These are phyloP conservation scores for Luperina nickerlii DNA, from an alignment of 2,888 invertebrate species.

Conservation along the genomic window DNA sequence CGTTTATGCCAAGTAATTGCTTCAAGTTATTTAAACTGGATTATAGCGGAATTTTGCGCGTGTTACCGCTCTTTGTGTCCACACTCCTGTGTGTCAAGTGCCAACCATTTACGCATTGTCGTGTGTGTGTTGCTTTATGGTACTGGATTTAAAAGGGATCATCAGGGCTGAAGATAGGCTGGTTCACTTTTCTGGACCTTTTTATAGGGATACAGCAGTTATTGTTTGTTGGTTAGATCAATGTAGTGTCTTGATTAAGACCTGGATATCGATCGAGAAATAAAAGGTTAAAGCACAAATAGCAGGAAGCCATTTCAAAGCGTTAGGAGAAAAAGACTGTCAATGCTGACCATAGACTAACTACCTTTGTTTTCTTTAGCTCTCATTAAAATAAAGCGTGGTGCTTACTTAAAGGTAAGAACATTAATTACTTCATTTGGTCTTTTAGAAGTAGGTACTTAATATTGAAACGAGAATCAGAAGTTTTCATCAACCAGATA, in stretches of 20 bases:
- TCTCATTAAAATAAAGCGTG: not conserved
- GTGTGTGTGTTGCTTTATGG: slow-evolving; percentile 18
- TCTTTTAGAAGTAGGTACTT: not conserved
- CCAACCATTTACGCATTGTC: slow-evolving; percentile 30
- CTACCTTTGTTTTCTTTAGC: not conserved
- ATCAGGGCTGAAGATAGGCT: not conserved
- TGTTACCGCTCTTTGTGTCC: slow-evolving; percentile 43
- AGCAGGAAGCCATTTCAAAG: no score
- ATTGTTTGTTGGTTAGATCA: not conserved
- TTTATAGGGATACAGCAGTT: not conserved
- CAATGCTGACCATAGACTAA: not conserved
- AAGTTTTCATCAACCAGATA: not conserved
- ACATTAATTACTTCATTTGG: not conserved
- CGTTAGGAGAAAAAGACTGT: not conserved
- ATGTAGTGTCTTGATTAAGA: no score
- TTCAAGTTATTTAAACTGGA: slow-evolving; percentile 72
- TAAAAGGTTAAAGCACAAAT: no score
- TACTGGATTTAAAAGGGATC: not conserved
- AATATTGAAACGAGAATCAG: not conserved
- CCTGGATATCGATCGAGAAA: not conserved
- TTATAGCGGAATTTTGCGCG: slow-evolving; percentile 61
- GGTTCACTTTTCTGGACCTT: not conserved
- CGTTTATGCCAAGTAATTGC: slow-evolving; percentile 77
- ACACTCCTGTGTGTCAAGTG: slow-evolving; percentile 13
- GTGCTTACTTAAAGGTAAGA: not conserved